Evolutionary conservation across 2,113 vertebrate genomes (phyloP), one percentile per base, ranked within the genome.

Genomic region (Pogona vitticeps): DNA sequence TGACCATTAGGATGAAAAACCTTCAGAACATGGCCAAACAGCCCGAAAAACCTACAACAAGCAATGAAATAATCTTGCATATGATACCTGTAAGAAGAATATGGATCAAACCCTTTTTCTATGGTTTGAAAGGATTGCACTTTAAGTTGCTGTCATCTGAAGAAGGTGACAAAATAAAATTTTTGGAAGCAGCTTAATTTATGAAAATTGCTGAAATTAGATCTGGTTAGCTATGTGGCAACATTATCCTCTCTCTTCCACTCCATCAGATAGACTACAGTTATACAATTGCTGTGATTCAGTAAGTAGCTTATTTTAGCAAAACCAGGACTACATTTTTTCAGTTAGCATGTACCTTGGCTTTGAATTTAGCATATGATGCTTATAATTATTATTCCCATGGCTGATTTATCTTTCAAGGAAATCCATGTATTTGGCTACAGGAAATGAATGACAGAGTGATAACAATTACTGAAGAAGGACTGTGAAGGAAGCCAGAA

Each of bases 251-350:
- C 83, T 93, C 90, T n/a, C n/a, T n/a, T n/a, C n/a, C 82, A 89
- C 92, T 85, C 89, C 91, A 86, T 82, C 84, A 72, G 75, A 88
- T 73, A 89, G 85, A 90, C 10, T 88, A 20, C 88, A 85, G 72
- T 86, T 86, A 86, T 89, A 89, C 86, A 12, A 65, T 73, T 76
- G 56, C 65, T 80, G 0, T 4, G 38, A 52, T 91, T 77, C 26
- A 76, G 20, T 15, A 38, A 76, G 56, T 68, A 82, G 23, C 23
- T 23, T 68, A 20, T 76, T 83, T 38, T 68, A 87, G 58, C 26
- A 36, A 83, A 46, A 42, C 88, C 1, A 26, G 21, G 36, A n/a
- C 28, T 33, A 40, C 36, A 72, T 38, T 93, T 91, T 84, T 61
- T 79, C 91, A 18, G 7, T 26, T 89, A 15, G 17, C 36, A 80